These are phyloP conservation scores for Philereme transversata DNA, from an alignment of 2,888 invertebrate species.

Conservation along the genomic window DNA sequence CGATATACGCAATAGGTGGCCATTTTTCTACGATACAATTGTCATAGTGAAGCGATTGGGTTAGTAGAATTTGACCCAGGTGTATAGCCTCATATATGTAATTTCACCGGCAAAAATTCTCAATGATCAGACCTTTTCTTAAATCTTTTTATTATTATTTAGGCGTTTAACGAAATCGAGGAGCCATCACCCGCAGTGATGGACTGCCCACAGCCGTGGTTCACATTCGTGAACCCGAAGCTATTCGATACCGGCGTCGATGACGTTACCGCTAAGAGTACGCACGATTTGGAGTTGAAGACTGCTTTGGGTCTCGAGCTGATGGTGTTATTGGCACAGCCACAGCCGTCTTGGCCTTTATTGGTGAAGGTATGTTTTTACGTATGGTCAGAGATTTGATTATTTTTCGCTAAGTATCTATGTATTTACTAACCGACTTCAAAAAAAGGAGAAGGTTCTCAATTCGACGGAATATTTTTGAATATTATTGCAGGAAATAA, in stretches of 20 bases:
- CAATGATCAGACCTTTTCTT: constrained; percentile 73
- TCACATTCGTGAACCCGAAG: constrained; percentile 87
- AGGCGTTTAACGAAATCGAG: constrained; percentile 71
- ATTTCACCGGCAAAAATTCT: no score
- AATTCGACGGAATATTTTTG: no score
- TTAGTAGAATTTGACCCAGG: no score
- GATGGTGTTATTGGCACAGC: constrained; percentile 88
- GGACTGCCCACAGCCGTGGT: constrained; percentile 87
- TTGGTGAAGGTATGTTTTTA: constrained; percentile 85
- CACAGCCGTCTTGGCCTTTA: constrained; percentile 91
- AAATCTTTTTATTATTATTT: constrained; percentile 23
- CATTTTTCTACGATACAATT: no score
- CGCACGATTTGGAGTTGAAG: constrained; percentile 81
- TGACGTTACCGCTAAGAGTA: constrained; percentile 60
- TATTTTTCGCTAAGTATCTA: no score
- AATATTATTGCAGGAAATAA: no score
- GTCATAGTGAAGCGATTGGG: no score
- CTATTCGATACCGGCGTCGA: constrained; percentile 77
- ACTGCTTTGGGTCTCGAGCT: constrained; percentile 88
- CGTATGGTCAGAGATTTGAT: no score
- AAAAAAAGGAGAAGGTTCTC: no score
- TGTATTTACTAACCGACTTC: no score
- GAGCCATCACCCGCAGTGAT: constrained; percentile 43
- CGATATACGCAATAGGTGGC: no score
- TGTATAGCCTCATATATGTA: no score